Evolutionary conservation across 2,797 vertebrate species (phyloP).

Genomic region (Molossus molossus): DNA sequence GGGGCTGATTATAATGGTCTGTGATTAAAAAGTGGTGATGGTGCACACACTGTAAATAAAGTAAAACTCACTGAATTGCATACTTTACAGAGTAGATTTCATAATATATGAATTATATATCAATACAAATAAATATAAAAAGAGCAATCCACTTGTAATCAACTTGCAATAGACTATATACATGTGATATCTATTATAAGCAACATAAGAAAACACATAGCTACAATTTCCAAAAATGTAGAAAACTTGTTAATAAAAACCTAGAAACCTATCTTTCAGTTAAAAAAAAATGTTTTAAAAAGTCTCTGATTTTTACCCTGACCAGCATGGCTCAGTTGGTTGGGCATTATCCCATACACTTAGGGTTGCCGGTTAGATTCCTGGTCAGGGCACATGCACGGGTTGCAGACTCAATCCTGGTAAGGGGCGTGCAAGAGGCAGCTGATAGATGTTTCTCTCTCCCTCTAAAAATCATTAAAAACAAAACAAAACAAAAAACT

Average conservation of each 20-base stretch:
- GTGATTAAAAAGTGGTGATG: background rate
- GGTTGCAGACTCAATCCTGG: too few species aligned
- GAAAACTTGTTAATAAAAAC: background rate
- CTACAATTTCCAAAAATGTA: background rate
- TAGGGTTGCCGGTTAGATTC: background rate
- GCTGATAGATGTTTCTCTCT: background rate
- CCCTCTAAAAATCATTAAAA: conserved; percentile 11
- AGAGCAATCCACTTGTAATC: background rate
- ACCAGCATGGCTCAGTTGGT: background rate
- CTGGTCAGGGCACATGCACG: background rate
- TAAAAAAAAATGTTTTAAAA: conserved; percentile 32
- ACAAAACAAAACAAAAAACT: background rate
- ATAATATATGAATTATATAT: background rate
- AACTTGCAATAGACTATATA: background rate
- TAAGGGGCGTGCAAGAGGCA: background rate
- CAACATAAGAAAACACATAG: background rate
- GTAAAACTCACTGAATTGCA: background rate
- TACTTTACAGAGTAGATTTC: background rate
- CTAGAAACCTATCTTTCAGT: background rate
- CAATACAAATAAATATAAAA: conserved; percentile 10
- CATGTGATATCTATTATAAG: background rate
- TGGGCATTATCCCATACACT: background rate
- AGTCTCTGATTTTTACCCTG: background rate
- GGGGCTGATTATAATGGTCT: background rate
- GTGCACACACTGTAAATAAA: background rate